Percentiles rank a stretch among this genome's conserved stretches.
phyloP scores from a whole-genome alignment of 2,797 vertebrate species.

The Thripadectes ignobilis region DNA sequence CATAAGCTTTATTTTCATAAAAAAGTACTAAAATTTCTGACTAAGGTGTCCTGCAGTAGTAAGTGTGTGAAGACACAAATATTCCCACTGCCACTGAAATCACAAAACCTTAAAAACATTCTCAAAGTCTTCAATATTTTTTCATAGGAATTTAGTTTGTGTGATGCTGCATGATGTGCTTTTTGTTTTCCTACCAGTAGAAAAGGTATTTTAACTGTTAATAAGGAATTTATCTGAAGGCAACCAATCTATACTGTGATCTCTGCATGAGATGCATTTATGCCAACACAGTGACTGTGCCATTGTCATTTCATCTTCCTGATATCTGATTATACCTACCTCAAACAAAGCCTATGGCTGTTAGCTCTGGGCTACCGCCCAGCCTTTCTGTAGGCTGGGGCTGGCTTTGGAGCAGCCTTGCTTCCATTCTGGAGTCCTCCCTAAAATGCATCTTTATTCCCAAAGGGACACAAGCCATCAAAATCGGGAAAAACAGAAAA shows the following conservation, averaged over 20 bases:
- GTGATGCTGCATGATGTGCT: background rate
- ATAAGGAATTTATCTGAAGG: background rate
- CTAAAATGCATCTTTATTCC: background rate
- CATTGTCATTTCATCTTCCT: background rate
- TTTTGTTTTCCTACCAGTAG: background rate
- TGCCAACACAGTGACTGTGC: background rate
- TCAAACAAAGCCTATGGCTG: background rate
- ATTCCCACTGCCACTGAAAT: background rate
- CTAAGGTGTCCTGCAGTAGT: background rate
- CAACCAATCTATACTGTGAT: background rate
- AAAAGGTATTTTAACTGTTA: background rate
- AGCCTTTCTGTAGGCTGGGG: background rate
- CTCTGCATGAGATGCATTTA: background rate
- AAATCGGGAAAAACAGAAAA: background rate
- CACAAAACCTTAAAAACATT: background rate
- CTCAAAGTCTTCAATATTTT: background rate
- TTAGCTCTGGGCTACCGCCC: background rate
- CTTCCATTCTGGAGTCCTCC: background rate
- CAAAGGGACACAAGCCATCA: background rate
- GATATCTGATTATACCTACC: background rate
- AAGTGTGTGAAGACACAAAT: background rate
- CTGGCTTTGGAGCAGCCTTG: background rate
- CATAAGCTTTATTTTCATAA: background rate
- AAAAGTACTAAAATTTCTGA: background rate
- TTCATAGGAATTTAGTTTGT: background rate